Evolutionary conservation across 2,797 vertebrate genomes (phyloP), one percentile per base, ranked within the genome.

Genomic region (Crax fasciolata): DNA sequence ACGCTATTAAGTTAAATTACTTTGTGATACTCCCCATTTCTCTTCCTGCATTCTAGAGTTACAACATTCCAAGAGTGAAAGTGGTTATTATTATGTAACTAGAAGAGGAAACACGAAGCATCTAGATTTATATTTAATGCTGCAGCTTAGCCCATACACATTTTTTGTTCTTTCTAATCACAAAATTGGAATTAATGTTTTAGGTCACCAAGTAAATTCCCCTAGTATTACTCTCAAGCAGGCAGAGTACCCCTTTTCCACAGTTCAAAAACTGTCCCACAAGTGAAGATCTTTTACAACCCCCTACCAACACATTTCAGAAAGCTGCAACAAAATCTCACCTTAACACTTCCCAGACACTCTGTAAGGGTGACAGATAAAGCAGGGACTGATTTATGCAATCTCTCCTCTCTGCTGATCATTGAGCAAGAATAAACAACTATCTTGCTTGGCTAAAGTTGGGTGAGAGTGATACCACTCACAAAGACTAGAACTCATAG

Each of bases 11-110:
- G 41, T 67, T 73, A 84, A 82, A 93, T 83, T 82, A 79, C 55
- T 84, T 80, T 57, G 49, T 85, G 90, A 96, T 38, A 49, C 38
- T 89, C 72, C 59, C 43, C 23, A 61, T 85, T 92, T 83, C 55
- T 85, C 62, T 92, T 44, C 46, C 85, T 59, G 27, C 38, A 74
- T 65, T 65, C 30, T 30, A 30, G 21, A 78, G 30, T 41, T 52
- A 71, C 16, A 63, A 65, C 77, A 95, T 48, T 89, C 54, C 43
- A 89, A 63, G 7, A 85, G 46, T 38, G 43, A 77, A 93, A 89
- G 54, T 71, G 75, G 57, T 28, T 80, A 12, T 30, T 73, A 46
- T 8, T 25, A 85, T 38, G 12, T 13, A 80, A 71, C 38, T 51
- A 82, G 20, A 78, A 44, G 21, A 83, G n/a, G 51, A 77, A 83